phyloP scores from a whole-genome alignment of 2,113 vertebrate genomes.

The Ammodytes dubius region DNA sequence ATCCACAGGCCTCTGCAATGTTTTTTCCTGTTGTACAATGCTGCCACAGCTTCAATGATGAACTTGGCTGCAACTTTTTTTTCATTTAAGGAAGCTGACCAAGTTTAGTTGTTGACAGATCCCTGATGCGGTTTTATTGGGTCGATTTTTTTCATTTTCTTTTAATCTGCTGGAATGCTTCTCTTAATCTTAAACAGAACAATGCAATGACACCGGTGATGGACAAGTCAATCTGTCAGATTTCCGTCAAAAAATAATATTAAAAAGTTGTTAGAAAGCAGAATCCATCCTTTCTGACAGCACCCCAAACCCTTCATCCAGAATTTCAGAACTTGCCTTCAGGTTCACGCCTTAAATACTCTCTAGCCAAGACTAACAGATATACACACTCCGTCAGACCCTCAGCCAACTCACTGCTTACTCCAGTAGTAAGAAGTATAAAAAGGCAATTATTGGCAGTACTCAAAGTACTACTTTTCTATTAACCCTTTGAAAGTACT shows the following conservation, averaged over 20 bases:
- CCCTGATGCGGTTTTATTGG: too few relatives aligned
- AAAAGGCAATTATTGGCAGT: too few relatives aligned
- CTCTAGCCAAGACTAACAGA: neutral
- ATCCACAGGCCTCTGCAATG: neutral
- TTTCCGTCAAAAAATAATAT: neutral
- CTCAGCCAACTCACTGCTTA: neutral
- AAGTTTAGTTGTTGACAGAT: too few relatives aligned
- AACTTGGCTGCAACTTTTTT: neutral
- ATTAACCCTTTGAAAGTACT: too few relatives aligned
- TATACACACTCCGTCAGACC: neutral
- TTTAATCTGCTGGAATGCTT: too few relatives aligned
- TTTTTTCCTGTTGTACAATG: neutral
- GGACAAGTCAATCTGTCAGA: neutral
- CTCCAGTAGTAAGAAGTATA: neutral
- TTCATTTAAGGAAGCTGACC: too few relatives aligned
- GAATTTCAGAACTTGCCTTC: neutral
- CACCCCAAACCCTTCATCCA: neutral
- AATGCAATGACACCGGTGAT: too few relatives aligned
- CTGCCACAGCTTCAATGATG: neutral
- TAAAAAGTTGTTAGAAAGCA: neutral
- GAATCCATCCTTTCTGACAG: neutral
- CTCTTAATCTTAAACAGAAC: too few relatives aligned
- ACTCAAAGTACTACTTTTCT: too few relatives aligned
- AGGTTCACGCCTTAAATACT: neutral
- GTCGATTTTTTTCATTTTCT: too few relatives aligned